Conservation (phyloP, 2,888 invertebrate genomes). For the Pheosia gnoma region DNA sequence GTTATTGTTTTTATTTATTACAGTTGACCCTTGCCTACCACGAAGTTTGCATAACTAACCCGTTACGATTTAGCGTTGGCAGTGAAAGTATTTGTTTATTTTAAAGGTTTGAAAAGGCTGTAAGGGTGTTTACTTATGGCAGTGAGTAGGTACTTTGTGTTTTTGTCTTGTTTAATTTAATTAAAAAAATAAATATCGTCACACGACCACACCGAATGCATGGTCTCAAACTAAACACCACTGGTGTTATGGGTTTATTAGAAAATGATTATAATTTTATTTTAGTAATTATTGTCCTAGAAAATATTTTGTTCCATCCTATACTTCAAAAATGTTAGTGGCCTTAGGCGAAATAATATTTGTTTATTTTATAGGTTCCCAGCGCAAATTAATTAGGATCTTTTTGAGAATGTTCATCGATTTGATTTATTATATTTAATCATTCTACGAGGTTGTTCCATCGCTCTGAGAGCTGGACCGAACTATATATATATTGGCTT, state of each 20-base stretch:
- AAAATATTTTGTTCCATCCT: background rate
- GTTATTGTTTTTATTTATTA: slow-evolving; percentile 69
- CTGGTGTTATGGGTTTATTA: too few relatives aligned
- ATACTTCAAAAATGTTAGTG: background rate
- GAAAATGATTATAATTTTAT: too few relatives aligned
- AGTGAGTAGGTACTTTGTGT: slow-evolving; percentile 41
- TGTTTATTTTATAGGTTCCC: slow-evolving; percentile 72
- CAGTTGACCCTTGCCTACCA: slow-evolving; percentile 58
- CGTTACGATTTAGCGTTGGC: slow-evolving; percentile 51
- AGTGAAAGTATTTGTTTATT: slow-evolving; percentile 43
- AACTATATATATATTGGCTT: slow-evolving; percentile 52
- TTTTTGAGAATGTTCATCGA: slow-evolving; percentile 76
- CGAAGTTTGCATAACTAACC: slow-evolving; percentile 66
- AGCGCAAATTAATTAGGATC: slow-evolving; percentile 76
- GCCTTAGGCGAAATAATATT: slow-evolving; percentile 51
- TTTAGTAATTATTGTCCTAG: too few relatives aligned
- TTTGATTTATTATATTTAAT: slow-evolving; percentile 81
- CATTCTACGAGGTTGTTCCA: slow-evolving; percentile 70
- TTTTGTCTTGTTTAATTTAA: slow-evolving; percentile 42
- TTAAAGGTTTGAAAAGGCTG: slow-evolving; percentile 40
- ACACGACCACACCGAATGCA: too few relatives aligned
- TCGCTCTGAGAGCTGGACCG: slow-evolving; percentile 54
- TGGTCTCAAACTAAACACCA: too few relatives aligned
- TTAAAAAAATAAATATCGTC: background rate
- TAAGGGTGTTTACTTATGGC: slow-evolving; percentile 20